A percentile compares a stretch with the other conserved stretches of the same genome.
These are phyloP conservation scores for Acropora tenuis DNA, from an alignment of 64 coral and sea anemone species.

Conservation along the genomic window DNA sequence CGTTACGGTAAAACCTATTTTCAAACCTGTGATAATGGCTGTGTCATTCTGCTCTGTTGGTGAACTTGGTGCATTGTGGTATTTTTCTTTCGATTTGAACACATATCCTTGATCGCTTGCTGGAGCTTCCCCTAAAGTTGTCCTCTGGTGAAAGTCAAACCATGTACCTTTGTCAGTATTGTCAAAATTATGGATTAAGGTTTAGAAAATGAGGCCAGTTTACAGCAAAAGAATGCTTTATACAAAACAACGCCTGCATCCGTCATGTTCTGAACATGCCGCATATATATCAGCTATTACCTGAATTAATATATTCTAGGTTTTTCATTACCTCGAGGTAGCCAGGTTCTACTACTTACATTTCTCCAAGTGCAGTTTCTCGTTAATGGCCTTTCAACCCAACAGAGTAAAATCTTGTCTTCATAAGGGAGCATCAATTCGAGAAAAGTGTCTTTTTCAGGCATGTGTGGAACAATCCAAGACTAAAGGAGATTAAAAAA, in stretches of 20 bases:
- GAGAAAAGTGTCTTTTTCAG: background rate
- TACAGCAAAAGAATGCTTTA: too few relatives aligned
- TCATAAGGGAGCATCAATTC: slow-evolving; percentile 35
- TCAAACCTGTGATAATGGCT: slow-evolving; percentile 29
- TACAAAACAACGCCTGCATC: too few relatives aligned
- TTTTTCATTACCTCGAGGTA: too few relatives aligned
- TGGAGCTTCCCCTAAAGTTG: slow-evolving; percentile 27
- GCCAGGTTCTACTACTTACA: slow-evolving; percentile 50
- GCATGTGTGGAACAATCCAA: background rate
- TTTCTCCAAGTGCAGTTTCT: slow-evolving; percentile 56
- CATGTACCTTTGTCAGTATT: too few relatives aligned
- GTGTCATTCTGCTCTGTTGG: slow-evolving; percentile 21
- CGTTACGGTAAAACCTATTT: background rate
- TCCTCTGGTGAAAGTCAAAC: slow-evolving; percentile 24
- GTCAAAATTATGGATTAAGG: too few relatives aligned
- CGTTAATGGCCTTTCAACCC: background rate
- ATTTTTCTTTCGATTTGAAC: background rate
- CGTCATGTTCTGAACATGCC: too few relatives aligned
- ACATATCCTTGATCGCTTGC: slow-evolving; percentile 22
- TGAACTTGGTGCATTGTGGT: background rate
- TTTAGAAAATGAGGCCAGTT: too few relatives aligned
- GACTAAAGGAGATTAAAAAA: slow-evolving; percentile 9
- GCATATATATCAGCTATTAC: too few relatives aligned
- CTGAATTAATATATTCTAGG: too few relatives aligned
- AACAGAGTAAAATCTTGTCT: slow-evolving; percentile 41